These are phyloP conservation scores for Pseudococcus longispinus DNA, from an alignment of 2,888 invertebrate genomes.

Conservation along the genomic window DNA sequence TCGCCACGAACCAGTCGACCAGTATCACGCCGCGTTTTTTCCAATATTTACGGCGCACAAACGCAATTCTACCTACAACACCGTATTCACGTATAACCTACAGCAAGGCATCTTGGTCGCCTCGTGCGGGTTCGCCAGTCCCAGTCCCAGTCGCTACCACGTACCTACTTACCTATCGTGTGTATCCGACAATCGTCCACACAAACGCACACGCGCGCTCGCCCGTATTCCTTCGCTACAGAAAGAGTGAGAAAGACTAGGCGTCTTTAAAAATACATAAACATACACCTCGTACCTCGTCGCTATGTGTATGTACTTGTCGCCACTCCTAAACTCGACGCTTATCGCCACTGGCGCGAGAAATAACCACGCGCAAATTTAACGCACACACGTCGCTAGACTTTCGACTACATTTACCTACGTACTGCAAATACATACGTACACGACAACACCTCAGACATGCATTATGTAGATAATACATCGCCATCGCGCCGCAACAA, in stretches of 20 bases:
- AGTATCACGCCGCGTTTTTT: background rate
- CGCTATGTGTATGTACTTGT: background rate
- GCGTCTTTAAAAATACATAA: slow-evolving; percentile 26
- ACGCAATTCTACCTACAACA: slow-evolving; percentile 37
- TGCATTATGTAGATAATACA: background rate
- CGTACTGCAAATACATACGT: background rate
- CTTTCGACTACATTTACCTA: background rate
- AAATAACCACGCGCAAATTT: slow-evolving; percentile 19
- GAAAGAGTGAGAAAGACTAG: background rate
- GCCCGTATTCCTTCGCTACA: background rate
- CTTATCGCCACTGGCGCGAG: slow-evolving; percentile 34
- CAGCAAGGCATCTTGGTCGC: background rate
- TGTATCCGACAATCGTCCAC: background rate
- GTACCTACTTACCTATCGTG: no score
- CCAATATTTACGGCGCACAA: slow-evolving; percentile 26
- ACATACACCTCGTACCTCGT: no score
- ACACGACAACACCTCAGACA: background rate
- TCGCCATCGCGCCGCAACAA: background rate
- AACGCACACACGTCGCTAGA: background rate
- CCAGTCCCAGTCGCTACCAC: background rate
- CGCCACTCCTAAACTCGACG: background rate
- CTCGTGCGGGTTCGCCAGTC: background rate
- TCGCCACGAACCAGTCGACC: background rate
- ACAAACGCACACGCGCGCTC: background rate
- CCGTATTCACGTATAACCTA: background rate